Evolutionary conservation across 2,113 vertebrate species (phyloP).

Genomic region (Syngnathus typhle): DNA sequence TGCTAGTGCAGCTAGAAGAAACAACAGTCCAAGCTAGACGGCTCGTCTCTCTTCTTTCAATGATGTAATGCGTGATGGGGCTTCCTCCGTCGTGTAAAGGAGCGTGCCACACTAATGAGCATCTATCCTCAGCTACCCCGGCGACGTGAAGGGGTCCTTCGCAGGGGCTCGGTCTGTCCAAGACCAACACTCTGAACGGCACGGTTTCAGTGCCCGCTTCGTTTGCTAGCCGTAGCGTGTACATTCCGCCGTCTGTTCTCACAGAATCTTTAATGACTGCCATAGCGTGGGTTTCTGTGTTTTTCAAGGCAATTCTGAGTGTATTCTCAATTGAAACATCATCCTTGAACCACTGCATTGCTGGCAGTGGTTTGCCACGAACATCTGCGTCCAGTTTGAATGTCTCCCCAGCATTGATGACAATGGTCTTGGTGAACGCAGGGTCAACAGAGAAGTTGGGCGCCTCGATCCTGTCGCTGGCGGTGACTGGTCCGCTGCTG

Average conservation of each 20-base stretch:
- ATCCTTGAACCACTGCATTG: conserved; percentile 88
- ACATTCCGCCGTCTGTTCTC: conserved; percentile 85
- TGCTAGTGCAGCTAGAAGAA: conserved; percentile 77
- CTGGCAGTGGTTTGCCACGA: conserved; percentile 84
- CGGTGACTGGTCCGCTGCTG: conserved; percentile 91
- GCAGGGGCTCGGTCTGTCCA: conserved; percentile 86
- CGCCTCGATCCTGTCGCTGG: conserved; percentile 87
- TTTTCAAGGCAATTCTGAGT: conserved; percentile 85
- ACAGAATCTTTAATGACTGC: conserved; percentile 87
- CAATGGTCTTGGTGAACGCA: conserved; percentile 83
- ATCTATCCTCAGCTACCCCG: conserved; percentile 87
- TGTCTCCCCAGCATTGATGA: conserved; percentile 87
- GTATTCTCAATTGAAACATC: conserved; percentile 88
- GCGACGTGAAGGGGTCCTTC: conserved; percentile 84
- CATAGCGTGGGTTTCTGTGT: conserved; percentile 83
- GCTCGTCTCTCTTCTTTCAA: conserved; percentile 96
- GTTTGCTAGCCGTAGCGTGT: conserved; percentile 85
- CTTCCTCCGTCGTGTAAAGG: conserved; percentile 89
- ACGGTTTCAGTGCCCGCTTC: conserved; percentile 86
- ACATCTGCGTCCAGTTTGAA: conserved; percentile 94
- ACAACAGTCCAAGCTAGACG: conserved; percentile 95
- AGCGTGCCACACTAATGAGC: conserved; percentile 82
- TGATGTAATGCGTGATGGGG: conserved; percentile 83
- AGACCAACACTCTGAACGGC: conserved; percentile 85
- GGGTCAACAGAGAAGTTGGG: conserved; percentile 95